A percentile compares a stretch with the other conserved stretches of the same genome.
phyloP scores from a whole-genome alignment of 2,797 vertebrate species.

The Sebastes steindachneri region DNA sequence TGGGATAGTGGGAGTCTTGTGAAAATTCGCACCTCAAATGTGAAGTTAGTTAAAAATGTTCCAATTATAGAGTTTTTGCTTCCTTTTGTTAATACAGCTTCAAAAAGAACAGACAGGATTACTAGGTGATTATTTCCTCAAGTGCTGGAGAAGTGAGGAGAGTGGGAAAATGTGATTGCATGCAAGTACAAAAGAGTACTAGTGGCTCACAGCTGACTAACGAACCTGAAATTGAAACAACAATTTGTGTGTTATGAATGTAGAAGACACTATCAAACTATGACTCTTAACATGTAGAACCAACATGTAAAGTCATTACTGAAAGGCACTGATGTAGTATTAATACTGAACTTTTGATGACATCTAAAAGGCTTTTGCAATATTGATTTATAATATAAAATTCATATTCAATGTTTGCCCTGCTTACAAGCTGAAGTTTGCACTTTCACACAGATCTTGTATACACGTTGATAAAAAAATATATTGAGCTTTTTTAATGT shows the following conservation, averaged over 20 bases:
- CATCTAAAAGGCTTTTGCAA: background rate
- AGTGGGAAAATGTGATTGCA: background rate
- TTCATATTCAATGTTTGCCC: too few species aligned
- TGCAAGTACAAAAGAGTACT: background rate
- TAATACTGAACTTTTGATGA: background rate
- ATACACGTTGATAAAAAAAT: too few species aligned
- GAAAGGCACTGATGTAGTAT: background rate
- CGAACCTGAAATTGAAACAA: background rate
- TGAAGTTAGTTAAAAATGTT: constrained; percentile 25
- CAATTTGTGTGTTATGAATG: background rate
- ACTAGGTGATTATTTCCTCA: constrained; percentile 11
- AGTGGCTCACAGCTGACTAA: background rate
- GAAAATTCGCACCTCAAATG: constrained; percentile 39
- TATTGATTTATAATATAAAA: background rate
- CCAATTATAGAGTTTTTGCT: constrained; percentile 1
- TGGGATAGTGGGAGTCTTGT: constrained; percentile 40
- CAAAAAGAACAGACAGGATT: background rate
- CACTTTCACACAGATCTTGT: too few species aligned
- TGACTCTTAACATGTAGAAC: fast-evolving
- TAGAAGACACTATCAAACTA: background rate
- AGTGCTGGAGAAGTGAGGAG: background rate
- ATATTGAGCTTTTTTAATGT: background rate
- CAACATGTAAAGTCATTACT: background rate
- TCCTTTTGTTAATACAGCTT: background rate
- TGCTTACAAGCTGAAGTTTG: too few species aligned